Evolutionary conservation across 2,888 invertebrate species (phyloP), one percentile per base, ranked within the genome.

Genomic region (Mythimna vitellina): DNA sequence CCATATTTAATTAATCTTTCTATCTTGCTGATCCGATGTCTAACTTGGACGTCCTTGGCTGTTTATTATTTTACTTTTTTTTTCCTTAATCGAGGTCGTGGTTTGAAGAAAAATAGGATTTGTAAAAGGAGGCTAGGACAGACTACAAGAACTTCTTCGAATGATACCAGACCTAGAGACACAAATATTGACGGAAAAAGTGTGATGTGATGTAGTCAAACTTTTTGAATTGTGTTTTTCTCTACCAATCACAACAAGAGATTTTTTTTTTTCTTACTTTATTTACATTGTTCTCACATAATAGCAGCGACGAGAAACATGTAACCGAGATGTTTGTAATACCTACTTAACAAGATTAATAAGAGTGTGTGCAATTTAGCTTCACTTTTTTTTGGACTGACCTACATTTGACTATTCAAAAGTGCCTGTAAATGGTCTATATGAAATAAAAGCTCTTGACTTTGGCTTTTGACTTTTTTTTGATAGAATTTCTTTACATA

Each of bases 1-100:
- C 84, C 81, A 69, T 75, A 81, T 85, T 87, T 86, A 88, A 91
- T 91, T 90, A 90, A 91, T 91, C 89, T 89, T 90, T 85, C 87
- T 86, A 83, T 87, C 84, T 78, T 80, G 66, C 80, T 80, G 83
- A 88, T 89, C 84, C 62, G 67, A 71, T 70, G 74, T 71, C 75
- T 79, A 85, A 85, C 83, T 84, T 70, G 76, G 12, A 2, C 32
- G 70, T 67, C 64, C 81, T 76, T 70, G 63, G 17, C 53, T 53
- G 56, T 66, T 25, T 67, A 79, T 60, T 73, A 54, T 77, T 42
- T 54, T 20, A 38, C 56, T 63, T 78, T 54, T 73, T 54, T 73
- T 75, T 69, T 49, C n/a, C 32, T 25, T 56, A 32, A 56, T 51
- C 38, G 42, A 56, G 51, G 10, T 29, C 12, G 49, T 20, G 32